Percentiles rank a stretch among this genome's conserved stretches.
These are phyloP conservation scores for Etia nguti DNA, from an alignment of 2,113 vertebrate species.

Conservation along the genomic window DNA sequence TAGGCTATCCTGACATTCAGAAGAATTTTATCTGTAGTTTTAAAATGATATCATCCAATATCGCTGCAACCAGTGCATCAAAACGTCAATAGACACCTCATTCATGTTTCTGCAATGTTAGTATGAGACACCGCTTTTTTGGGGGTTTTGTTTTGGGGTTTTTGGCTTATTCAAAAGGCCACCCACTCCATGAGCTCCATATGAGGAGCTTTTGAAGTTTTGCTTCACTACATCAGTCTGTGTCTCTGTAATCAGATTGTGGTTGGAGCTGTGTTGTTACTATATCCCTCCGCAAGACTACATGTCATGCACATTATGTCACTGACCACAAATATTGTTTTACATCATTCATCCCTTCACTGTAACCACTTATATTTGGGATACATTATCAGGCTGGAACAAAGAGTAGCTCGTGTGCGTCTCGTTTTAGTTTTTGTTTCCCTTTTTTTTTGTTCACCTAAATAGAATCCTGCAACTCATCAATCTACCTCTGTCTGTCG, in stretches of 20 bases:
- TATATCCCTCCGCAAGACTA: neutral
- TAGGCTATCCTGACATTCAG: neutral
- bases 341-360: neutral
- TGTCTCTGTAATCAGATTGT: slow-evolving; percentile 12
- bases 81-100: neutral
- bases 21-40: neutral
- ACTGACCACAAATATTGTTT: neutral
- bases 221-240: neutral
- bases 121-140: rapidly evolving
- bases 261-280: neutral
- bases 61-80: neutral
- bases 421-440: neutral
- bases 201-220: neutral
- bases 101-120: neutral
- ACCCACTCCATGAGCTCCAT: neutral
- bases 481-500: neutral
- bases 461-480: neutral
- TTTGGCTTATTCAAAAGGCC: neutral
- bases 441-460: neutral
- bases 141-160: neutral
- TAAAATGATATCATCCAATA: neutral
- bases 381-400: neutral
- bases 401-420: neutral
- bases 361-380: neutral
- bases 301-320: slow-evolving; percentile 1